Evolutionary conservation across 2,113 vertebrate genomes (phyloP).

Genomic region (Cyprinodon variegatus): DNA sequence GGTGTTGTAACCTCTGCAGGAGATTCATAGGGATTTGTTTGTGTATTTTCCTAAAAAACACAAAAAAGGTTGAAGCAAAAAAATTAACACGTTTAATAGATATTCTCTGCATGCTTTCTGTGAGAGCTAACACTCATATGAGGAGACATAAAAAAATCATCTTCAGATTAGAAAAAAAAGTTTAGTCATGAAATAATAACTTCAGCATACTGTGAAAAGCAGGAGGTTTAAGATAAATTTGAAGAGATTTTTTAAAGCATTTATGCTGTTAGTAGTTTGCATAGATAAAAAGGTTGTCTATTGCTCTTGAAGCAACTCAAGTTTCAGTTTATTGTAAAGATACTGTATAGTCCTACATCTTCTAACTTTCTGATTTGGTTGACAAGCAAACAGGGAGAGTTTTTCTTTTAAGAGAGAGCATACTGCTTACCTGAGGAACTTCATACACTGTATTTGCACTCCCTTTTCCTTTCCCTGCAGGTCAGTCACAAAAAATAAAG

Average conservation of each 20-base stretch:
- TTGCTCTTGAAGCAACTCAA: not conserved
- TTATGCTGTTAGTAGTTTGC: not conserved
- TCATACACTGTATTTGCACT: not conserved
- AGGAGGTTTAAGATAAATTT: not conserved
- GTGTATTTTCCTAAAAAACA: not conserved
- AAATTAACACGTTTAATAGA: not conserved
- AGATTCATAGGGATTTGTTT: not conserved
- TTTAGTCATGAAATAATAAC: not conserved
- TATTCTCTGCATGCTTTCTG: not conserved
- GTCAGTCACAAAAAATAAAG: slow-evolving; percentile 9
- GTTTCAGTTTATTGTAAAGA: fast-evolving
- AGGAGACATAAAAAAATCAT: not conserved
- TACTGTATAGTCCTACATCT: no score
- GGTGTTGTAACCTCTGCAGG: not conserved
- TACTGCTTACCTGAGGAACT: slow-evolving; percentile 1
- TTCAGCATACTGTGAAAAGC: not conserved
- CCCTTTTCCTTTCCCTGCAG: not conserved
- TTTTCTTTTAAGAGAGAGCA: not conserved
- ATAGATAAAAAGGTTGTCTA: not conserved
- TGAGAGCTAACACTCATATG: not conserved
- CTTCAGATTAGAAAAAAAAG: not conserved
- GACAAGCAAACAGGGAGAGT: not conserved
- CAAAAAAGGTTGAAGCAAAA: not conserved
- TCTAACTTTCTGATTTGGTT: not conserved
- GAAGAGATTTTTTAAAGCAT: not conserved